Evolutionary conservation across 2,888 invertebrate genomes (phyloP), one percentile per base, ranked within the genome.

Genomic region (Coelopa pilipes): DNA sequence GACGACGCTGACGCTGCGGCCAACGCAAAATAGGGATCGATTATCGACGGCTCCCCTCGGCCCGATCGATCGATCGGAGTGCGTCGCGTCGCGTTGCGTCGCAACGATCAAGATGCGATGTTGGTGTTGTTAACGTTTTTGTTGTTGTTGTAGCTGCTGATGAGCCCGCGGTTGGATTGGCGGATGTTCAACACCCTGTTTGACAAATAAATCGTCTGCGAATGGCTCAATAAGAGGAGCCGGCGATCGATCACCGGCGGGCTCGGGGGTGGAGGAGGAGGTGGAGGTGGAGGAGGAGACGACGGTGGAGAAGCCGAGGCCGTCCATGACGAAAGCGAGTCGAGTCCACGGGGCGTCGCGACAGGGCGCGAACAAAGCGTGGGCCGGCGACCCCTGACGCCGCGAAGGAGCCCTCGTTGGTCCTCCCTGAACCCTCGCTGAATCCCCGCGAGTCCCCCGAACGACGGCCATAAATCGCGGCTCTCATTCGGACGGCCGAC

Each of bases 151-250:
- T n/a, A n/a, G n/a, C n/a, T 34, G 34, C 34, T 34, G 34, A 2
- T 34, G 34, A 34, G 34, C 34, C 34, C 34, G 4, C 2, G 34
- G 34, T 4, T 34, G 34, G 34, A 34, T 34, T 34, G 34, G 34
- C 7, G 34, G 34, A 85, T 85, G 86, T 86, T 85, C 84, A 85
- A 85, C 86, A 86, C 85, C 82, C 85, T 83, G 84, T 86, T 85
- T 84, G 86, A 86, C 86, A 86, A 85, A 86, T 85, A 86, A 85
- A 85, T 85, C 65, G 67, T 68, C 53, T 19, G 24, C 47, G 45
- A 21, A 65, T 73, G 49, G 62, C 63, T 65, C 70, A 70, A 69
- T 74, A 70, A 74, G 66, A 53, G 21, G 15, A 53, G 53, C n/a
- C n/a, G 3, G 5, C 62, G 9, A 21, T 24, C 45, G 13, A 34